Evolutionary conservation across 1,140 invertebrate genomes (phyloP).

Genomic region (Drosophila ohnishii): DNA sequence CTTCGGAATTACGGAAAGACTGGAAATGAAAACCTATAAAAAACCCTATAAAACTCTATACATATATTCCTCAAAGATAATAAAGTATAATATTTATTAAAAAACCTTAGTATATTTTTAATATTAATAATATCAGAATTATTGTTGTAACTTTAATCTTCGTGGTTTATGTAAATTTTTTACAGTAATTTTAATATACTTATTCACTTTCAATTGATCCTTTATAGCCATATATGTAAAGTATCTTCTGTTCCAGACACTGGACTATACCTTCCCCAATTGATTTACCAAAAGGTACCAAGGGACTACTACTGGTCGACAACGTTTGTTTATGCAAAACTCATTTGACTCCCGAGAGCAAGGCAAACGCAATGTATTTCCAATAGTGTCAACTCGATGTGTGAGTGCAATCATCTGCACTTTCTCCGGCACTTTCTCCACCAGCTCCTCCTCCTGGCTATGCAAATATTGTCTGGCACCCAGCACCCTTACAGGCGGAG

Average conservation of each 20-base stretch:
- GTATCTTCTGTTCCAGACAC: slow-evolving; percentile 3
- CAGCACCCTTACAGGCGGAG: background rate
- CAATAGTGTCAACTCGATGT: slow-evolving; percentile 47
- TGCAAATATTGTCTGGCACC: slow-evolving; percentile 30
- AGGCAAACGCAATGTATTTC: slow-evolving; percentile 60
- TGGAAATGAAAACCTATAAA: background rate
- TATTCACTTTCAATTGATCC: background rate
- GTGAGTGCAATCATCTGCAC: slow-evolving; percentile 35
- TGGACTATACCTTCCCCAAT: slow-evolving; percentile 1
- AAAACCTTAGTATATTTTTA: background rate
- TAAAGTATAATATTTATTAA: background rate
- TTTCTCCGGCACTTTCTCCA: slow-evolving; percentile 13
- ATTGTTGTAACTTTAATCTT: no score
- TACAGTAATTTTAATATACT: background rate
- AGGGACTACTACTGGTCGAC: slow-evolving; percentile 3
- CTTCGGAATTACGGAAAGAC: background rate
- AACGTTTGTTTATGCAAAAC: slow-evolving; percentile 70
- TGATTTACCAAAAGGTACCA: slow-evolving; percentile 6
- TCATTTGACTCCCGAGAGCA: slow-evolving; percentile 62
- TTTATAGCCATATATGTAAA: background rate
- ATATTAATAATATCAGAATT: no score
- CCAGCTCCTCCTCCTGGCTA: slow-evolving; percentile 14
- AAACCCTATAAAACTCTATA: background rate
- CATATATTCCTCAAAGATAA: background rate
- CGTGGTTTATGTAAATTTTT: no score